These are phyloP conservation scores for Melanitta fusca DNA, from an alignment of 2,797 vertebrate genomes.

Conservation along the genomic window DNA sequence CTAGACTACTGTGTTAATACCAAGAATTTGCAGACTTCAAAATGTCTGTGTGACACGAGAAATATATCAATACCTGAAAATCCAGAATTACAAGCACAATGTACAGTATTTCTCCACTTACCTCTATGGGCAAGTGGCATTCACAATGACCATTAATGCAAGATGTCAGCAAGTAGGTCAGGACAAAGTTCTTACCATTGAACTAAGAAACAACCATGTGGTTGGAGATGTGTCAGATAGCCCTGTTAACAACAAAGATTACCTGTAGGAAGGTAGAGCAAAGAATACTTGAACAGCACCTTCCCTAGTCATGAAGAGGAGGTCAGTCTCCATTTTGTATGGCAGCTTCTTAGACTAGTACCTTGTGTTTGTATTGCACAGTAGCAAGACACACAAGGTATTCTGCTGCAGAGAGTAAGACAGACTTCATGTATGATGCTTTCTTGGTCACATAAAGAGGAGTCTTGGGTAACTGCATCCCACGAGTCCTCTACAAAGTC, in stretches of 20 bases:
- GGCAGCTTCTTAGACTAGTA: not conserved
- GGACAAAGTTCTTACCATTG: not conserved
- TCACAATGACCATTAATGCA: not conserved
- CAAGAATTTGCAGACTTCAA: not conserved
- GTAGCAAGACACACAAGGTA: not conserved
- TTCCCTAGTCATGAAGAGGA: not conserved
- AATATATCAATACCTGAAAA: not conserved
- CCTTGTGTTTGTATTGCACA: not conserved
- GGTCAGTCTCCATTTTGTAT: not conserved
- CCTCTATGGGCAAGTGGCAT: not conserved
- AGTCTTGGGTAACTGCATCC: not conserved
- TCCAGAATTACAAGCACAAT: not conserved
- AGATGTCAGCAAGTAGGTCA: not conserved
- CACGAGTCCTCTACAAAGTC: not conserved
- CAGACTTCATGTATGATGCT: not conserved
- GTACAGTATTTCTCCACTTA: not conserved
- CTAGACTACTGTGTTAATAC: not conserved
- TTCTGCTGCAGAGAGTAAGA: not conserved
- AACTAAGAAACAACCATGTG: not conserved
- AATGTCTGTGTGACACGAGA: not conserved
- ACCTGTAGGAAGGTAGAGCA: not conserved
- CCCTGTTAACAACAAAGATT: not conserved
- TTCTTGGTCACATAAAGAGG: not conserved
- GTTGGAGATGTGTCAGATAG: not conserved
- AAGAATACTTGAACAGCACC: not conserved